Base-by-base conservation (phyloP, 2,113 vertebrate species). In the Paradoxurus hermaphroditus region DNA sequence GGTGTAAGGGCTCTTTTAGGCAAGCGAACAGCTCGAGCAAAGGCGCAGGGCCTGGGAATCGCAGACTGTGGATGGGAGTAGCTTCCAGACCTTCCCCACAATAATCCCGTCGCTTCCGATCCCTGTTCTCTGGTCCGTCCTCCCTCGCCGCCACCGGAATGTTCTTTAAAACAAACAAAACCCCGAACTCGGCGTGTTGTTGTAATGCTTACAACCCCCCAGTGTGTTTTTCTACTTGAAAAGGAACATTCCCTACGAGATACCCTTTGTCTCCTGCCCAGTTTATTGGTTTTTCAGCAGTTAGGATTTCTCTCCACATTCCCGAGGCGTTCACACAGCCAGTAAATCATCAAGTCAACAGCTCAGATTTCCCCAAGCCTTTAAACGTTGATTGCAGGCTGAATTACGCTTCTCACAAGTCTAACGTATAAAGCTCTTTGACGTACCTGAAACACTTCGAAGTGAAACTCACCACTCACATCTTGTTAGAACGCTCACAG, bases 201-300 rank as follows among this genome's bases (percentile, higher is more conserved):
- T 49, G 0, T 41, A 62, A 63, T 77, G 77, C 34, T 36, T 65
- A 36, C 13, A 67, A 93, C 27, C 31, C 34, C 67, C 34, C 12
- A 39, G 0, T 63, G 73, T 29, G 23, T 39, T 77, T 56, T 81
- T 94, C 27, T 49, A 44, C 12, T 68, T 87, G 65, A 27, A 87
- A 83, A 46, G 59, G 49, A 91, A 41, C 13, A 51, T 51, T 90
- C 31, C 13, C 23, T 84, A 65, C 36, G 89, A 0, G 72, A 11
- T 75, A 3, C 67, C 59, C 53, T 96, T 87, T 96, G 51, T 88
- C 65, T 96, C 44, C 11, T 39, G 11, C 93, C 56, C 70, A 44
- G 36, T 75, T 95, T 90, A 75, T 59, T 97, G 59, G 79, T 70
- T 87, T 96, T 93, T 91, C 91, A 94, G 78, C 51, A 94, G 36